A percentile compares a stretch with the other conserved stretches of the same genome.
Conservation (phyloP, 2,797 vertebrate genomes). For the Pipistrellus pygmaeus region DNA sequence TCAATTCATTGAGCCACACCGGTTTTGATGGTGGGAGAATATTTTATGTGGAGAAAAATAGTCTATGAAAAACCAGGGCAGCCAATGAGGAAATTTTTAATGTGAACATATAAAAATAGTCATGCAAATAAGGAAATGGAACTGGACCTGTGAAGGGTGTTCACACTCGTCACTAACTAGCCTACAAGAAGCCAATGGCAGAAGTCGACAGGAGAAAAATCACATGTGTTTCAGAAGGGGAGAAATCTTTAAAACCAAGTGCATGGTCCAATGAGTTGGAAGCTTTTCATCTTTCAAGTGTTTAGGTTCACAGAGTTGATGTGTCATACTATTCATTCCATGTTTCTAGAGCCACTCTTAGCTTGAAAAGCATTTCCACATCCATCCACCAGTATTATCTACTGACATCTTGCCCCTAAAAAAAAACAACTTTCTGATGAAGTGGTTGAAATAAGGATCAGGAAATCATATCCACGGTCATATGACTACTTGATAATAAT, state of each 20-base stretch:
- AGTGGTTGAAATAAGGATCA: background rate
- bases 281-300: background rate
- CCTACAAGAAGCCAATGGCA: background rate
- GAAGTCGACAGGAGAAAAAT: background rate
- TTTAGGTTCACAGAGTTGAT: background rate
- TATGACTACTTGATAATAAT: background rate
- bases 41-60: background rate
- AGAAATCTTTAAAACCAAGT: background rate
- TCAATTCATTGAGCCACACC: too few species aligned
- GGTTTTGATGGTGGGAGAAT: too few species aligned
- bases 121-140: background rate
- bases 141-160: background rate
- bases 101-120: background rate
- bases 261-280: background rate
- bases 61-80: background rate
- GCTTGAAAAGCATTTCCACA: slow-evolving; percentile 17
- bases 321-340: background rate
- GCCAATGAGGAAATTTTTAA: background rate
- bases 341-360: background rate
- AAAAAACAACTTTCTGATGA: background rate
- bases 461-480: background rate
- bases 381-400: background rate
- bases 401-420: background rate
- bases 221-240: background rate
- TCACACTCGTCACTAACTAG: background rate